Evolutionary conservation across 2,888 invertebrate species (phyloP), one percentile per base, ranked within the genome.

Genomic region (Apamea sordens): DNA sequence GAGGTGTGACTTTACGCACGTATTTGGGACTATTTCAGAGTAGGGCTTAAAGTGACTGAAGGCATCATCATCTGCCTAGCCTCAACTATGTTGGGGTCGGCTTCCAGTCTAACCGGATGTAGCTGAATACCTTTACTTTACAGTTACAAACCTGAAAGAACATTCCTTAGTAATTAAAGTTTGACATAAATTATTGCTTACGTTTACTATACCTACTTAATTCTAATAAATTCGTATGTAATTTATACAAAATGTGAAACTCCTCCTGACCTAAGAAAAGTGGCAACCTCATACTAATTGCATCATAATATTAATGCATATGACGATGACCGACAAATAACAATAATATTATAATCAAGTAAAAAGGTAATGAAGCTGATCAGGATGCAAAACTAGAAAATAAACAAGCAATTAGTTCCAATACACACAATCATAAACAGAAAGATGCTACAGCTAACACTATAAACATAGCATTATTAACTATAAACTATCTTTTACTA

Each of bases 1-100:
- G 10, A 64, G 24, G 56, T 72, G 74, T 76, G 63, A 74, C 59
- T 73, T 32, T 72, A 67, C 64, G 69, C 59, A 67, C 50, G 56
- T 72, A 53, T 82, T 76, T 68, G 59, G 63, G 7, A 32, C 4
- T 41, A n/a, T 2, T 36, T 73, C 2, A 0, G 24, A 44, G 28
- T 18, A 32, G 32, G 8, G 15, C 15, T 10, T 50, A 15, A 50
- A 50, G 15, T 8, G 0, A 24, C 15, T 24, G 8, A 32, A 24
- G 24, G 3, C 2, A 10, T 24, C 8, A 24, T 28, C 0, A 7
- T 47, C 36, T 36, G 24, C 24, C 21, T 63, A 18, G 32, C 18
- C 0, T 64, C 24, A 36, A 63, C 63, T 18, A 32, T 18, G 18
- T 59, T 59, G 11, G 13, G 24, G 24, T 56, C 11, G 11, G 4